These are phyloP conservation scores for Vanessa tameamea DNA, from an alignment of 1,140 invertebrate genomes.

Conservation along the genomic window DNA sequence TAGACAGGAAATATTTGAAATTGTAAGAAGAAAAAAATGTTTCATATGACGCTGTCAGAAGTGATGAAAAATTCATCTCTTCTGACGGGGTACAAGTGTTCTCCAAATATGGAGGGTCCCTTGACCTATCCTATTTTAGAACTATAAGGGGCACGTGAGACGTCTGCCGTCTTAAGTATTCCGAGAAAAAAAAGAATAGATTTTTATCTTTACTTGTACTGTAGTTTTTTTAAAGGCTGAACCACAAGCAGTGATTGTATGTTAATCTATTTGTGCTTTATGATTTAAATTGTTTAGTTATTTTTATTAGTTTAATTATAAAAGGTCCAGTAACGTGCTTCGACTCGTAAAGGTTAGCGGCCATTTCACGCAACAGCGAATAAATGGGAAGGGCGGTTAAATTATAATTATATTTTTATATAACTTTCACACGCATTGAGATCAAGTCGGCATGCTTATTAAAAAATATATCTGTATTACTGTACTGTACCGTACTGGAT, in stretches of 20 bases:
- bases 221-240: too few relatives aligned
- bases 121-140: slow-evolving; percentile 17
- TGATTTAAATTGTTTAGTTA: too few relatives aligned
- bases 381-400: not conserved
- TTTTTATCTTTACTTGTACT: too few relatives aligned
- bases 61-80: too few relatives aligned
- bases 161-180: not conserved
- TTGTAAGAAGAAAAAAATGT: too few relatives aligned
- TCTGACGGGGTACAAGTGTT: not conserved
- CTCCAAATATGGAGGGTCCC: not conserved
- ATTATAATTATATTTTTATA: slow-evolving; percentile 4
- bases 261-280: too few relatives aligned
- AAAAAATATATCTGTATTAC: not conserved
- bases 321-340: not conserved
- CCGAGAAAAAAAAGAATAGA: slow-evolving; percentile 1
- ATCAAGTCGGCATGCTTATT: not conserved
- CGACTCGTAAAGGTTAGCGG: not conserved
- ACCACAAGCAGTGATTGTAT: too few relatives aligned
- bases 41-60: too few relatives aligned
- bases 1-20: too few relatives aligned
- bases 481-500: not conserved
- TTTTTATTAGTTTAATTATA: too few relatives aligned
- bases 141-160: not conserved
- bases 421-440: not conserved
- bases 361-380: not conserved